phyloP scores from a whole-genome alignment of 2,113 vertebrate genomes.

The Phoxinus phoxinus region DNA sequence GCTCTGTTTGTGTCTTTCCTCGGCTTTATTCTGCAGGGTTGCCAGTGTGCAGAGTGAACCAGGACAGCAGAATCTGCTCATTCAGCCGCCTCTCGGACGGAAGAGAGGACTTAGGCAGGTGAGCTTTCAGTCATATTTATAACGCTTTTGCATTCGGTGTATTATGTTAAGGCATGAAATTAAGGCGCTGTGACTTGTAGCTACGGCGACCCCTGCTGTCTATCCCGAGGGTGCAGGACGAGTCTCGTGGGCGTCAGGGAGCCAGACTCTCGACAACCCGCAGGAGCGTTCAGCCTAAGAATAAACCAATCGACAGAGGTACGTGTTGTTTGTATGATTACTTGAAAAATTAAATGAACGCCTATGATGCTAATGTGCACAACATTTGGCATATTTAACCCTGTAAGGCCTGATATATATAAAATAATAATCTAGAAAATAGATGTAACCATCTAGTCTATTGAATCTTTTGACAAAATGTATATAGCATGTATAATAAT shows the following conservation, averaged over 20 bases:
- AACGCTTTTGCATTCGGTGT: background rate
- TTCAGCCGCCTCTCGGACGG: conserved; percentile 92
- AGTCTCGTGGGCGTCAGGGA: conserved; percentile 84
- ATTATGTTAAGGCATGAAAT: background rate
- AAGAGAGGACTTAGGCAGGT: conserved; percentile 96
- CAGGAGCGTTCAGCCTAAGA: conserved; percentile 94
- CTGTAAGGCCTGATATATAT: no score
- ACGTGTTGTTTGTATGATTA: background rate
- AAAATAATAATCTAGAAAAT: no score
- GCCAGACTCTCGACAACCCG: conserved; percentile 93
- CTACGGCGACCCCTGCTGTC: conserved; percentile 93
- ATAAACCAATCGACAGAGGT: conserved; percentile 84
- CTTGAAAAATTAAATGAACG: background rate
- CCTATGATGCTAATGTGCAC: no score
- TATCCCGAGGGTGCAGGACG: conserved; percentile 88
- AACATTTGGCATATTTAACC: no score
- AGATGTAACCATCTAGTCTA: no score
- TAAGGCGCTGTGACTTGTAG: conserved; percentile 67
- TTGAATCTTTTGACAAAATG: no score
- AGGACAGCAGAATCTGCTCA: conserved; percentile 92
- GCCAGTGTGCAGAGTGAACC: conserved; percentile 98
- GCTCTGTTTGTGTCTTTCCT: conserved; percentile 44
- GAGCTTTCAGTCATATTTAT: conserved; percentile 45
- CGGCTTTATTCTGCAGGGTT: conserved; percentile 80
- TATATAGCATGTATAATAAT: background rate